phyloP scores from a whole-genome alignment of 2,113 vertebrate species.

The Lagenorhynchus albirostris region DNA sequence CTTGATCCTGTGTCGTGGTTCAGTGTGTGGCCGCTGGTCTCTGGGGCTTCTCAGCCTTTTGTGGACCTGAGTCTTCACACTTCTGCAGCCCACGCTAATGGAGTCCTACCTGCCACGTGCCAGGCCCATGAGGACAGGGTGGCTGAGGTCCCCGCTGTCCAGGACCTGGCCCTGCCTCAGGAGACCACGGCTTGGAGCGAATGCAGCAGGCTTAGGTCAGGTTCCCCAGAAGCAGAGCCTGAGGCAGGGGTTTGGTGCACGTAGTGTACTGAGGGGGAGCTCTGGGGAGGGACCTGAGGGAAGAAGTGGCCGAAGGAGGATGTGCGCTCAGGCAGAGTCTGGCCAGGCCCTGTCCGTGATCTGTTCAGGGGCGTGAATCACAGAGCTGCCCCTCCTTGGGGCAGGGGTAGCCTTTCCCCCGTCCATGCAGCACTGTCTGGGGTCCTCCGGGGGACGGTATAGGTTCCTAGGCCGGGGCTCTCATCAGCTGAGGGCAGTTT shows the following conservation, averaged over 20 bases:
- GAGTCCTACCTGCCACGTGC: neutral
- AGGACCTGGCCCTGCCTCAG: rapidly evolving
- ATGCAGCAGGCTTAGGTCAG: neutral
- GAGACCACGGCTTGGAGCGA: neutral
- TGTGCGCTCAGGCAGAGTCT: neutral
- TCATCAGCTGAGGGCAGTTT: neutral
- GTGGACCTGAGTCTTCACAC: neutral
- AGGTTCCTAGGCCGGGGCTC: neutral
- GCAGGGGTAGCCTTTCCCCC: too few relatives aligned
- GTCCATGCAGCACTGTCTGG: neutral
- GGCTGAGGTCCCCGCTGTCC: neutral
- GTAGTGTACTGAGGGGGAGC: neutral
- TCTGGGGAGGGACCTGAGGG: neutral
- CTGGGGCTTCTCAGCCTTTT: neutral
- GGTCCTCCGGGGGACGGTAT: neutral
- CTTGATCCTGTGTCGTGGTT: rapidly evolving
- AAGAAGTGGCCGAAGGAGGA: neutral
- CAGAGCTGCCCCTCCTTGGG: neutral
- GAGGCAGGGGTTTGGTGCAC: neutral
- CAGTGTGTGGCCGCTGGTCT: neutral
- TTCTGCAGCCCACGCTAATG: rapidly evolving
- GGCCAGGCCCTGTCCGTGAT: neutral
- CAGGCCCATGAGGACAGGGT: neutral
- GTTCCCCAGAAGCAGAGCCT: neutral
- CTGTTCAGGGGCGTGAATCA: neutral